phyloP scores from a whole-genome alignment of 2,888 invertebrate genomes.

The Baronia brevicornis region DNA sequence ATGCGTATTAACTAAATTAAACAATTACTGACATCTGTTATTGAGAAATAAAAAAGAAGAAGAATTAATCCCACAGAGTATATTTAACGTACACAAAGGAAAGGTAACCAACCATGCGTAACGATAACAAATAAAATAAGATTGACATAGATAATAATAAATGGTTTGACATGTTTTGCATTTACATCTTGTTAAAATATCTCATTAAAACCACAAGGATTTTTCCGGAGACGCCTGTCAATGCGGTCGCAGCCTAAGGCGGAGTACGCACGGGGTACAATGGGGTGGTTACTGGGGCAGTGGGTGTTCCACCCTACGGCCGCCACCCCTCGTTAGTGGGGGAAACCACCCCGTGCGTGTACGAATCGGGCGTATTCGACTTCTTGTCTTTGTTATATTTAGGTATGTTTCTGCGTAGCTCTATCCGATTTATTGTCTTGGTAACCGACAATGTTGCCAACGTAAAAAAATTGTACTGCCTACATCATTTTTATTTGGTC shows the following conservation, averaged over 20 bases:
- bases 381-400: constrained; percentile 13
- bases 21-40: no score
- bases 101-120: no score
- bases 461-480: constrained; percentile 3
- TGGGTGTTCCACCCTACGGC: constrained; percentile 34
- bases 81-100: no score
- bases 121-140: no score
- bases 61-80: no score
- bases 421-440: constrained; percentile 11
- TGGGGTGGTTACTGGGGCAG: constrained; percentile 39
- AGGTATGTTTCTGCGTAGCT: constrained; percentile 7
- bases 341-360: constrained; percentile 14
- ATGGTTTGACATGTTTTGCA: no score
- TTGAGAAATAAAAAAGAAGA: no score
- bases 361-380: constrained; percentile 16
- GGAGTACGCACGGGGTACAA: constrained; percentile 39
- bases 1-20: no score
- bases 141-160: no score
- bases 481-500: no score
- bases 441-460: constrained; percentile 6
- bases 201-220: constrained; percentile 1
- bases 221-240: neutral
- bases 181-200: no score
- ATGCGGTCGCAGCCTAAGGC: constrained; percentile 23
- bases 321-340: constrained; percentile 33